A percentile compares a stretch with the other conserved stretches of the same genome.
Conservation (phyloP, 2,113 vertebrate genomes). For the Laterallus jamaicensis region DNA sequence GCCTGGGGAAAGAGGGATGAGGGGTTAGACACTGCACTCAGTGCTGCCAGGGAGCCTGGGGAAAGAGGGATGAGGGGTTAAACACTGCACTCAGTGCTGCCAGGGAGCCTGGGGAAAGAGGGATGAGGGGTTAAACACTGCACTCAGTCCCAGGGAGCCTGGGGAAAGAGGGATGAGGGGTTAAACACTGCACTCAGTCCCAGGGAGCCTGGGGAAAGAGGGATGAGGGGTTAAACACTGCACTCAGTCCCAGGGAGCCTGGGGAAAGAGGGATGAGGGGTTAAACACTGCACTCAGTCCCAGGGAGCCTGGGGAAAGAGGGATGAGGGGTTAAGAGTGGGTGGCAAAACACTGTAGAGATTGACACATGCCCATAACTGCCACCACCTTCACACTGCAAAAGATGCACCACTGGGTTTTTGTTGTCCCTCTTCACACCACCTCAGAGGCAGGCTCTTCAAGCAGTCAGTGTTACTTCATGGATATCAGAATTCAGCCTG, state of each 20-base stretch:
- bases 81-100: not conserved
- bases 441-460: fast-evolving
- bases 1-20: not conserved
- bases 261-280: no score
- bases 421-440: not conserved
- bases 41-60: not conserved
- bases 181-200: not conserved
- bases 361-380: not conserved
- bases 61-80: not conserved
- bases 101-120: not conserved
- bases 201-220: not conserved
- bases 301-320: no score
- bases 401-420: not conserved
- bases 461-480: not conserved
- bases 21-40: not conserved
- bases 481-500: not conserved
- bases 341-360: not conserved
- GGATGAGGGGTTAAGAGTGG: not conserved
- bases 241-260: no score
- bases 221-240: not conserved
- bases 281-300: no score
- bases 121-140: not conserved
- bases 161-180: not conserved
- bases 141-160: not conserved
- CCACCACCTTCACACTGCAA: not conserved